A percentile compares a stretch with the other conserved stretches of the same genome.
These are phyloP conservation scores for Leucania comma DNA, from an alignment of 2,888 invertebrate species.

Conservation along the genomic window DNA sequence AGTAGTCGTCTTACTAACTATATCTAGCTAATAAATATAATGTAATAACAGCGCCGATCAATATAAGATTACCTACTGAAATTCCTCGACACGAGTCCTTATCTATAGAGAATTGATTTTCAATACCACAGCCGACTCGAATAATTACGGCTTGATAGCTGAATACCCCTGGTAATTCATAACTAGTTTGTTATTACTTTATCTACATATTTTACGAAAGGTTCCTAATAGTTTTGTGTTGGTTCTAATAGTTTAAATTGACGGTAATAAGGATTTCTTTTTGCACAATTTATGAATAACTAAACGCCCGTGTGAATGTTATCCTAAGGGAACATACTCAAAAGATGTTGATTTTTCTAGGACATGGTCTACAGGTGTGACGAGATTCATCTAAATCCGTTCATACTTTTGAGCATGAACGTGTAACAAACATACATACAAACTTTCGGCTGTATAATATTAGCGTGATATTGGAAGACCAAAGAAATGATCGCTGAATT, in stretches of 20 bases:
- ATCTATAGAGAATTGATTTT: constrained; percentile 51
- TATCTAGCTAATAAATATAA: constrained; percentile 14
- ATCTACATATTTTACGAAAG: constrained; percentile 29
- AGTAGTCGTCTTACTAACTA: constrained; percentile 3
- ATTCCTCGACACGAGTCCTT: constrained; percentile 36
- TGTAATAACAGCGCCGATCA: constrained; percentile 20
- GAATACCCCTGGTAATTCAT: constrained; percentile 37
- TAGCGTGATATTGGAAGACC: no score
- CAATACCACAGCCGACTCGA: constrained; percentile 36
- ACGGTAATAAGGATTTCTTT: not conserved
- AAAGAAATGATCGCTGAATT: no score
- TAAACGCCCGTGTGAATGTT: no score
- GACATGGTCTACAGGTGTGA: no score
- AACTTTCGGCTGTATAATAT: no score
- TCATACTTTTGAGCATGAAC: no score
- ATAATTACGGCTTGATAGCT: constrained; percentile 35
- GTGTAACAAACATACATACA: no score
- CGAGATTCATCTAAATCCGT: no score
- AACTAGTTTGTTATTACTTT: constrained; percentile 25
- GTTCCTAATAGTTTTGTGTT: constrained; percentile 20
- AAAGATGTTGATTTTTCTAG: no score
- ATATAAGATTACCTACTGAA: constrained; percentile 33
- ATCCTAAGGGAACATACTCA: no score
- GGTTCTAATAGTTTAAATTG: constrained; percentile 13
- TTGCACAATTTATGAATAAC: not conserved